Evolutionary conservation across 2,888 invertebrate species (phyloP), one percentile per base, ranked within the genome.

Genomic region (Mesochorus sp.): DNA sequence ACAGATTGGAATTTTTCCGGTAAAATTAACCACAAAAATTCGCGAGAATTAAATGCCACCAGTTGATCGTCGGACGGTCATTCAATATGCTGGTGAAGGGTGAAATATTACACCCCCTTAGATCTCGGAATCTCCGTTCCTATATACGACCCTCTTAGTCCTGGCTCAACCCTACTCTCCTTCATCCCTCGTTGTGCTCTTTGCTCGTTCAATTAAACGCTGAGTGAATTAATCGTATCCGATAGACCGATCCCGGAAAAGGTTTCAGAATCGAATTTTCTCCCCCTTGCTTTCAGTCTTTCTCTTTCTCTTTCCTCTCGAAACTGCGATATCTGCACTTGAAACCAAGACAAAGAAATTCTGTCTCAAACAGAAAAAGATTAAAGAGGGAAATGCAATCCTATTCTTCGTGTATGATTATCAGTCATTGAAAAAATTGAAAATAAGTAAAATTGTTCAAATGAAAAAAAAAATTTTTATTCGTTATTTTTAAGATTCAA

Each of bases 211-310:
- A 83, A 85, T 85, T 86, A 81, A 59, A 79, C 66, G 73, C 64
- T 76, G 74, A 83, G 83, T 77, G 85, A 80, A 84, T 85, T 86
- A 84, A 84, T 80, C 78, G 82, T 79, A 79, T 84, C 77, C 79
- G 82, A 85, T 85, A 81, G 81, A 79, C 55, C 51, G 42, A 55
- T 59, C n/a, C 26, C 26, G 10, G 53, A 6, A 37, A 44, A 44
- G 34, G 26, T 44, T 44, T 55, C 19, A 31, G 2, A 72, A 72
- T 72, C 53, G 62, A 72, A 62, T 72, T 72, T 42, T 39, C 44
- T 42, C 2, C 10, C 47, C 10, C 21, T 49, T 24, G 3, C 34
- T 34, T 8, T 34, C 34, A 4, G 1, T 10, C 10, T 8, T 34
- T 34, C 3, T 34, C 34, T 34, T 6, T 1, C 8, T 14, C 3